These are phyloP conservation scores for Aphis gossypii DNA, from an alignment of 1,140 invertebrate species.

Conservation along the genomic window DNA sequence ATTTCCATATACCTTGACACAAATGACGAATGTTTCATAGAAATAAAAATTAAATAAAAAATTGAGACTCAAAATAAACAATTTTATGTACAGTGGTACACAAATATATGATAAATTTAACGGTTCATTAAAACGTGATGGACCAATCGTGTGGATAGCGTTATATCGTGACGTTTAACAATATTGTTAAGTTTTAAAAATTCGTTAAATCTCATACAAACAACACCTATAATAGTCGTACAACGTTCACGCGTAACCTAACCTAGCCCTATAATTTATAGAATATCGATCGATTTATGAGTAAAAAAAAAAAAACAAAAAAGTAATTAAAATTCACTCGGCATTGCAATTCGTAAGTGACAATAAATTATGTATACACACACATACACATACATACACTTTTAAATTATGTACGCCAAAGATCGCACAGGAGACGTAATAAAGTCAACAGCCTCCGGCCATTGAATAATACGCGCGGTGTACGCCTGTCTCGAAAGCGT, in stretches of 20 bases:
- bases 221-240: not conserved
- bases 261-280: not conserved
- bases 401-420: not conserved
- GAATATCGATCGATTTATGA: not conserved
- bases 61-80: not conserved
- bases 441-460: not conserved
- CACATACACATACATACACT: not conserved
- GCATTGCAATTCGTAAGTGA: not conserved
- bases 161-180: not conserved
- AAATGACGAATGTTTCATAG: conserved; percentile 9
- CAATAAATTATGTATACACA: not conserved
- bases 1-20: conserved; percentile 16
- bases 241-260: not conserved
- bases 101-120: not conserved
- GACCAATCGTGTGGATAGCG: not conserved
- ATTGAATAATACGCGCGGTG: not conserved
- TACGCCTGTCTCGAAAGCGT: not conserved
- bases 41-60: not conserved
- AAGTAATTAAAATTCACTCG: not conserved
- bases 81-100: not conserved
- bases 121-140: not conserved
- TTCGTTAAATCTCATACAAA: not conserved
- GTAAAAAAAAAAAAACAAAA: not conserved
- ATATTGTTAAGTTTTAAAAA: not conserved
- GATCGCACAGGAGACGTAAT: not conserved